A percentile compares a stretch with the other conserved stretches of the same genome.
Evolutionary conservation across 2,113 vertebrate genomes (phyloP).

Genomic region (Circaetus gallicus): DNA sequence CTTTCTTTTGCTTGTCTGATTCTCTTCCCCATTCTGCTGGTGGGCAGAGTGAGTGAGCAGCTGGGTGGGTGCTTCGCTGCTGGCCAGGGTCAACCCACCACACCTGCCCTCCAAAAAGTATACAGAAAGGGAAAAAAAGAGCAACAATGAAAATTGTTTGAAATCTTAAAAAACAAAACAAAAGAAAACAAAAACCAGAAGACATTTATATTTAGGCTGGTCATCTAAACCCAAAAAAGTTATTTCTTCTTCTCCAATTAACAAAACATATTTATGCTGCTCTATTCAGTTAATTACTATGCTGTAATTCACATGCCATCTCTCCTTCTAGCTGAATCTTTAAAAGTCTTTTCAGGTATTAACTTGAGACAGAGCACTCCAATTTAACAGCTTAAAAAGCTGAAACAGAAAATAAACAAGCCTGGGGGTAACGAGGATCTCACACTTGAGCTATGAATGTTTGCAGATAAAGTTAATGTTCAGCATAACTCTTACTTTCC

Average conservation of each 20-base stretch:
- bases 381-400: not conserved
- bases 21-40: not conserved
- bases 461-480: not conserved
- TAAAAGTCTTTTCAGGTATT: not conserved
- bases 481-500: not conserved
- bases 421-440: not conserved
- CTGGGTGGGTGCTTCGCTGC: not conserved
- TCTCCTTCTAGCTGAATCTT: not conserved
- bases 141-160: not conserved
- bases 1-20: not conserved
- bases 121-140: not conserved
- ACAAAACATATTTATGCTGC: not conserved
- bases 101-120: not conserved
- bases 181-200: not conserved
- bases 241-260: not conserved
- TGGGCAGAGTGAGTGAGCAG: not conserved
- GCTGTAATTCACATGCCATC: not conserved
- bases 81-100: not conserved
- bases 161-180: not conserved
- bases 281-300: not conserved
- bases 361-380: not conserved
- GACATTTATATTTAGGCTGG: not conserved
- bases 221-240: not conserved
- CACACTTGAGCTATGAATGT: not conserved
- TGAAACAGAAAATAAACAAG: constrained; percentile 4